Evolutionary conservation across 23 tunicate species (phyloP).

Genomic region (Botrylloides violaceus): DNA sequence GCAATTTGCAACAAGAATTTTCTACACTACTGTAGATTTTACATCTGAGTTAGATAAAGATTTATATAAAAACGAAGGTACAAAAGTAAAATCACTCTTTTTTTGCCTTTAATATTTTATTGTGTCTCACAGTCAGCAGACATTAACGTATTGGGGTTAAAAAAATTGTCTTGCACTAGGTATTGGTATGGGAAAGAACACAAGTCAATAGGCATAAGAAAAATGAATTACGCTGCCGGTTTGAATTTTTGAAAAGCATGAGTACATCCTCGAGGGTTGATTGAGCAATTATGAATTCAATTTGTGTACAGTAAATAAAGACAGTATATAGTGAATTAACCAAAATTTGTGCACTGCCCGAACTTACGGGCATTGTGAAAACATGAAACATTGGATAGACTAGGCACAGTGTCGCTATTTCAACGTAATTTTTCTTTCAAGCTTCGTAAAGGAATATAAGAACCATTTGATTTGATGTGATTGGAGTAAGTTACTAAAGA

Average conservation of each 20-base stretch:
- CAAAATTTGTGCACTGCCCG: neutral
- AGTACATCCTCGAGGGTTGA: neutral
- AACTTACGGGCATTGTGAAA: neutral
- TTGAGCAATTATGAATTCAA: neutral
- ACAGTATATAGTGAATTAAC: neutral
- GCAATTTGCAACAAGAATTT: too few relatives aligned
- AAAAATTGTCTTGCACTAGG: too few relatives aligned
- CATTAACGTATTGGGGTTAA: too few relatives aligned
- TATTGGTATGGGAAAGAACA: too few relatives aligned
- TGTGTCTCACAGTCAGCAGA: too few relatives aligned
- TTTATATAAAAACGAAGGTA: too few relatives aligned
- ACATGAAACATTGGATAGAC: neutral
- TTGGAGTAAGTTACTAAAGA: neutral
- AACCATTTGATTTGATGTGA: neutral
- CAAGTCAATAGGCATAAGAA: too few relatives aligned
- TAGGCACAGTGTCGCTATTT: neutral
- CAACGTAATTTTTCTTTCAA: neutral
- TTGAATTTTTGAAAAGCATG: neutral
- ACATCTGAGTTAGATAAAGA: too few relatives aligned
- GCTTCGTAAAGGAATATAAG: slow-evolving; percentile 7
- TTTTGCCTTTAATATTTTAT: too few relatives aligned
- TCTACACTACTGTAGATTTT: too few relatives aligned
- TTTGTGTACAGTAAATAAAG: too few relatives aligned
- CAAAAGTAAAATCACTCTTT: too few relatives aligned
- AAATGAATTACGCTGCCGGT: neutral